Evolutionary conservation across 2,888 invertebrate species (phyloP).

Genomic region (Nemurella pictetii): DNA sequence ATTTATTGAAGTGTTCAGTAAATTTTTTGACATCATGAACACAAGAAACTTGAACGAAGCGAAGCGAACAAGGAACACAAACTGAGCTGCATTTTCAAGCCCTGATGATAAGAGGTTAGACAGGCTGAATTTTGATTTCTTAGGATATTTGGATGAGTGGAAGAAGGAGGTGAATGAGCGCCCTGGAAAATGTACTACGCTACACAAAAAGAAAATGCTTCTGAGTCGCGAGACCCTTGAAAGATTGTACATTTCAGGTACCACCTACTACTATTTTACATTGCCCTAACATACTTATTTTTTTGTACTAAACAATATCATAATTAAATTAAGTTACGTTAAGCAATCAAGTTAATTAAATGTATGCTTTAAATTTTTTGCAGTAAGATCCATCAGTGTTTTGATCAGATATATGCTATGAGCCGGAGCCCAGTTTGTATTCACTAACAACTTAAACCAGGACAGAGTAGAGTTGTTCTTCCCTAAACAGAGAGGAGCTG

Average conservation of each 20-base stretch:
- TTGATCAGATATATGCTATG: not conserved
- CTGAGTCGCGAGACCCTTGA: slow-evolving; percentile 11
- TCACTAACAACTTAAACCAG: not conserved
- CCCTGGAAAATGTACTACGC: not conserved
- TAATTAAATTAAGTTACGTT: not conserved
- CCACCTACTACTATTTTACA: not conserved
- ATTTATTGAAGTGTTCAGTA: slow-evolving; percentile 20
- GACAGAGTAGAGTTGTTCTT: not conserved
- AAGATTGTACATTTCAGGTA: slow-evolving; percentile 13
- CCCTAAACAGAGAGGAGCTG: slow-evolving; percentile 3
- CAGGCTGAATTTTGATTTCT: not conserved
- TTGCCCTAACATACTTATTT: not conserved
- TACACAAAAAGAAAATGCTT: slow-evolving; percentile 3
- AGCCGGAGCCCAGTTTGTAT: not conserved
- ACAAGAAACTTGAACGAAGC: slow-evolving; percentile 12
- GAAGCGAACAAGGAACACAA: not conserved
- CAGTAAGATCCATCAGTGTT: not conserved
- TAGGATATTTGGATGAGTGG: not conserved
- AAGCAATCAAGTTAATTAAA: not conserved
- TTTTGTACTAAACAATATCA: not conserved
- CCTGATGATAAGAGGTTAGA: not conserved
- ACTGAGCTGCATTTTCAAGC: not conserved
- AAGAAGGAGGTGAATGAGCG: not conserved
- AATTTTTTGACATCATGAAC: slow-evolving; percentile 10
- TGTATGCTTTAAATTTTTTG: not conserved